phyloP scores from a whole-genome alignment of 1,140 invertebrate genomes.

The Polypedilum vanderplanki region DNA sequence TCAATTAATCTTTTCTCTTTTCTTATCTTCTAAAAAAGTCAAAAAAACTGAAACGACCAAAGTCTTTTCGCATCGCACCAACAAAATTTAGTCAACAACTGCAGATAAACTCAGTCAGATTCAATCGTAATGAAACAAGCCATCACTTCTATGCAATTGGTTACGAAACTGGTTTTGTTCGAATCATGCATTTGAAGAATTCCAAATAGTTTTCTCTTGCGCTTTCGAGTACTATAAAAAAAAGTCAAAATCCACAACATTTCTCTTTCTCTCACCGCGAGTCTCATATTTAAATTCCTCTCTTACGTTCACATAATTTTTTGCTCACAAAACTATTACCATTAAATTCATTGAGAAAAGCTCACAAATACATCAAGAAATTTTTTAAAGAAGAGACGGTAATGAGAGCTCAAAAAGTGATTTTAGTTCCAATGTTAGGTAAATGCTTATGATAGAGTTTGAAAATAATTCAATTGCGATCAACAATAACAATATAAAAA shows the following conservation, averaged over 20 bases:
- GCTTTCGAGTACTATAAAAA: neutral
- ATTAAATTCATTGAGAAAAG: constrained; percentile 9
- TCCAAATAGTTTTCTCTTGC: constrained; percentile 5
- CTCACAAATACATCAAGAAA: neutral
- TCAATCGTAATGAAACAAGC: neutral
- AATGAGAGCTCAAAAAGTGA: no score
- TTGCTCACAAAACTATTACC: neutral
- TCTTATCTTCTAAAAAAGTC: neutral
- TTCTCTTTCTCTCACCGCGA: neutral
- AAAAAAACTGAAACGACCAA: neutral
- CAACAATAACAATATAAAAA: no score
- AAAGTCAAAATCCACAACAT: neutral
- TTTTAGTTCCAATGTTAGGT: no score
- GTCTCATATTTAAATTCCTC: neutral
- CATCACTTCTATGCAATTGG: constrained; percentile 21
- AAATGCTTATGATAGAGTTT: no score
- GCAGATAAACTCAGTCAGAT: neutral
- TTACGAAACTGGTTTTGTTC: constrained; percentile 22
- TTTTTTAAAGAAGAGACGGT: no score
- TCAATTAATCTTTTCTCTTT: neutral
- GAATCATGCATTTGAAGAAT: constrained; percentile 15
- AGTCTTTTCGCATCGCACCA: neutral
- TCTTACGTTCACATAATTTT: neutral
- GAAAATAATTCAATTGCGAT: no score
- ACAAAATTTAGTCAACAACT: neutral